A percentile compares a stretch with the other conserved stretches of the same genome.
phyloP scores from a whole-genome alignment of 2,113 vertebrate genomes.

The Willisornis vidua region DNA sequence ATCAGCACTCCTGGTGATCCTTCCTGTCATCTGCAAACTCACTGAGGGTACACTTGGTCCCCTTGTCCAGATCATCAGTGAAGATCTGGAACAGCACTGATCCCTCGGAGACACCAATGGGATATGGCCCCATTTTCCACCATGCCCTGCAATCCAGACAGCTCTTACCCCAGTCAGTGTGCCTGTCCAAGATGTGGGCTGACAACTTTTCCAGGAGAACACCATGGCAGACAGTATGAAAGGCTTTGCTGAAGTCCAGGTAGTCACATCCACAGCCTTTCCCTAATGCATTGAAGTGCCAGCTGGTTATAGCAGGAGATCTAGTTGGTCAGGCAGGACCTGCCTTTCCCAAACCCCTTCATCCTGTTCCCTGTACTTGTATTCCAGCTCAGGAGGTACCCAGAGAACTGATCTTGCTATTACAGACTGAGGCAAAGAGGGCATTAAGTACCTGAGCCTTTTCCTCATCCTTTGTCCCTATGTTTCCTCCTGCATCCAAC shows the following conservation, averaged over 20 bases:
- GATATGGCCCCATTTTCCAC: not conserved
- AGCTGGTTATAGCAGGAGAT: not conserved
- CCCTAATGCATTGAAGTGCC: not conserved
- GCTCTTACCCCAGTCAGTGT: not conserved
- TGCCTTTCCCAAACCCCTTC: not conserved
- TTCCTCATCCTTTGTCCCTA: not conserved
- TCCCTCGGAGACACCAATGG: not conserved
- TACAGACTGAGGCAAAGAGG: not conserved
- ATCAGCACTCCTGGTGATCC: not conserved
- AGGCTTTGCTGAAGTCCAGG: not conserved
- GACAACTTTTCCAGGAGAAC: not conserved
- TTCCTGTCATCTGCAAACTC: not conserved
- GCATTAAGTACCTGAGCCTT: not conserved
- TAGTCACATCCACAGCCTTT: not conserved
- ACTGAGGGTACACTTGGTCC: not conserved
- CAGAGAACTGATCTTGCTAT: not conserved
- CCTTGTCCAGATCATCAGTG: accelerated
- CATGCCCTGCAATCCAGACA: not conserved
- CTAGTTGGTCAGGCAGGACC: not conserved
- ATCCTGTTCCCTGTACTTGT: not conserved
- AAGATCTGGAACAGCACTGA: not conserved
- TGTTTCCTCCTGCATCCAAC: not conserved
- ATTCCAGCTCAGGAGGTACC: not conserved
- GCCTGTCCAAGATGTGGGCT: not conserved
- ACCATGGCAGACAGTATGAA: not conserved